phyloP scores from a whole-genome alignment of 2,888 invertebrate species.

The Leucophenga montana region DNA sequence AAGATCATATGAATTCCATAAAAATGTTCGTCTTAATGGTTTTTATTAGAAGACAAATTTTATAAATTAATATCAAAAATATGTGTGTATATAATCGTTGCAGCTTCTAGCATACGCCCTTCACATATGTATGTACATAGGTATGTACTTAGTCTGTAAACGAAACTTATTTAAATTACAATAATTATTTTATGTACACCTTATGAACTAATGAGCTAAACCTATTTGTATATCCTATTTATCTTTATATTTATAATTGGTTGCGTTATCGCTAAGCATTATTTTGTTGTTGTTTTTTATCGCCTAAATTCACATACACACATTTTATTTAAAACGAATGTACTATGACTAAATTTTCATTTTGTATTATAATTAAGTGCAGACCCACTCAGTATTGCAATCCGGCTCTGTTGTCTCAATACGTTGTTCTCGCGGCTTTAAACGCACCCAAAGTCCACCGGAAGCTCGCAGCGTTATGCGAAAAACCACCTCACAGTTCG shows the following conservation, averaged over 20 bases:
- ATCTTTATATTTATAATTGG: not conserved
- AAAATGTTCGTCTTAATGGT: constrained; percentile 48
- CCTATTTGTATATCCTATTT: constrained; percentile 13
- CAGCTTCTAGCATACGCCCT: not conserved
- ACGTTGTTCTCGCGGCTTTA: constrained; percentile 65
- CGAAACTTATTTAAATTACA: constrained; percentile 62
- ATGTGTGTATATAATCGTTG: too few species aligned
- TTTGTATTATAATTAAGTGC: too few species aligned
- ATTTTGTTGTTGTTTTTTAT: constrained; percentile 17
- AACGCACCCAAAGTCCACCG: constrained; percentile 76
- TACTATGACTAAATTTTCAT: too few species aligned
- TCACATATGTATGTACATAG: not conserved
- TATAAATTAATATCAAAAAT: constrained; percentile 53
- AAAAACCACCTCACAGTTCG: constrained; percentile 74
- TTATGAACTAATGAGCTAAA: constrained; percentile 5
- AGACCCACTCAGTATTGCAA: not conserved
- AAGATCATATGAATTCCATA: too few species aligned
- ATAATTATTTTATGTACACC: constrained; percentile 49
- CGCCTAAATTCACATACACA: constrained; percentile 17
- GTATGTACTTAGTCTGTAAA: constrained; percentile 57
- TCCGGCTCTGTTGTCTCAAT: constrained; percentile 22
- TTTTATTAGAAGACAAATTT: constrained; percentile 52
- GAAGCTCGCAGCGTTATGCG: constrained; percentile 76
- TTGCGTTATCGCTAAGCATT: constrained; percentile 19
- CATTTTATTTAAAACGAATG: too few species aligned